Evolutionary conservation across 2,797 vertebrate genomes (phyloP), one percentile per base, ranked within the genome.

Genomic region (Bufotes viridis): DNA sequence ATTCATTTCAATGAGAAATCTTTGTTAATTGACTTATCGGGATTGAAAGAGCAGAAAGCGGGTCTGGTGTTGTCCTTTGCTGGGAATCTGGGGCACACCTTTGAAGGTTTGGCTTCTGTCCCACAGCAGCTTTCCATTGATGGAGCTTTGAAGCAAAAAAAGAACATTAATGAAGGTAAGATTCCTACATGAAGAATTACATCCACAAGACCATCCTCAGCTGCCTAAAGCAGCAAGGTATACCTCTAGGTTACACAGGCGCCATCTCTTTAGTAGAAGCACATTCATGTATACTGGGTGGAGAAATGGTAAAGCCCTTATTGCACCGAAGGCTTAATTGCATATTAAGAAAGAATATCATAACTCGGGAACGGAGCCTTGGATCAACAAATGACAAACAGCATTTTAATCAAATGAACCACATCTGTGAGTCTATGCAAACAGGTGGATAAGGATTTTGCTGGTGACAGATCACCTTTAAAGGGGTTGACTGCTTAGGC

Each of bases 71-170:
- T 97, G 87, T 92, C 93, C 53, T 69, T 97, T 26, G 92, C 85
- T 4, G 96, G 95, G 78, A 93, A 92, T 74, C 70, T 96, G 74
- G 93, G 90, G 70, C 95, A 97, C 90, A 95, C 95, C 1, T 87
- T 96, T 88, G 84, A 90, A 69, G 88, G 26, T 81, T 90, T 96
- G 26, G 15, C 88, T 15, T 13, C 87, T 65, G 51, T 97, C 69
- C 96, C 96, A 78, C 86, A 42, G 12, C 89, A 92, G 58, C 88
- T 96, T 82, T 92, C 91, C 55, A 70, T 97, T 90, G 91, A 93
- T 2, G 95, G 94, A 2, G 87, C 90, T 7, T 89, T 97, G 69
- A 96, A 92, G 81, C 91, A 92, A 81, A 93, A 94, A 87, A 92
- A 90, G 29, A 90, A 69, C 2, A 67, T 94, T 51, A 90, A 86